Base-by-base conservation (phyloP, 2,888 invertebrate genomes). In the Drosophila acutilabella region DNA sequence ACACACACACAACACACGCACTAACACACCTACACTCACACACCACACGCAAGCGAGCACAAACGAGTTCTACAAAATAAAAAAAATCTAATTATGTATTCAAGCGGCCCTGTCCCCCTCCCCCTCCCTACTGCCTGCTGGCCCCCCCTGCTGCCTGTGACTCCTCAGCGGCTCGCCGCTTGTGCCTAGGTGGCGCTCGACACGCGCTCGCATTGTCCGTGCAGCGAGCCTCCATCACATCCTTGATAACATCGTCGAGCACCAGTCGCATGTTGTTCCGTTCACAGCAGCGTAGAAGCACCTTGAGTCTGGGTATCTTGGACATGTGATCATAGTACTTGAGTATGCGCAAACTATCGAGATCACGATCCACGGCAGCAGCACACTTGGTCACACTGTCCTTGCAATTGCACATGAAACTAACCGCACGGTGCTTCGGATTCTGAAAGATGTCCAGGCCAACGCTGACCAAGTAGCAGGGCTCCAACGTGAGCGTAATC, bases 381-480 rank as follows among this genome's bases (percentile, higher is more conserved):
- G 75, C 73, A 18, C 80, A 73, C 0, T 48, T 51, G 1, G 23
- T 16, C 1, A 48, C 40, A 2, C 44, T 58, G 0, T 48, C n/a
- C 7, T 64, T 56, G 44, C 82, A 85, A 47, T 69, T 69, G 68
- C 83, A 86, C 64, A 71, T 26, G 8, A 75, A 78, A 50, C 83
- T 88, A 0, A 80, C 54, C 4, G 62, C 33, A 5, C 71, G 74
- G 0, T 67, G 48, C 2, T 50, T 47, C 5, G 77, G 60, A 56
- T 59, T 18, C 3, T n/a, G 41, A 4, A 20, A 16, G 16, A 87
- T 58, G 44, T 84, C 80, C 50, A 86, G 76, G 16, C 78, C 61
- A 11, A 88, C 71, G 59, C 82, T 82, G 53, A 89, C 81, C 79
- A 91, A 71, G 44, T 89, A 91, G 61, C 89, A 89, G 0, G 89